Evolutionary conservation across 2,797 vertebrate species (phyloP).

Genomic region (Brachyrhaphis roseni): DNA sequence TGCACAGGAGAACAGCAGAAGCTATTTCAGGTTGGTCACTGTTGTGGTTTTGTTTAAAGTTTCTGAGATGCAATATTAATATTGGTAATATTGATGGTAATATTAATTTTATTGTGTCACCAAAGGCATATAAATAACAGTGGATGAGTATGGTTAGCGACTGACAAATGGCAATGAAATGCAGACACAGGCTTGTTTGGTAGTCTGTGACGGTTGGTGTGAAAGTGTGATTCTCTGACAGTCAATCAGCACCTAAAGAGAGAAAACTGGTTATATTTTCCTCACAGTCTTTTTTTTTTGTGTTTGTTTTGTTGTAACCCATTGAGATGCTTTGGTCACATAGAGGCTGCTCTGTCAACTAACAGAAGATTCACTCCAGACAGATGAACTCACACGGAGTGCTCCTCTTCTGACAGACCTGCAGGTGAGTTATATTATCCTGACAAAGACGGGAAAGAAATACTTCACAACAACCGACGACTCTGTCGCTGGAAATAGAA

Average conservation of each 20-base stretch:
- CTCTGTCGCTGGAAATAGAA: slow-evolving; percentile 61
- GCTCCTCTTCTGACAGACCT: slow-evolving; percentile 22
- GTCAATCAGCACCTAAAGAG: neutral
- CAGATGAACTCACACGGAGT: slow-evolving; percentile 17
- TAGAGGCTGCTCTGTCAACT: slow-evolving; percentile 10
- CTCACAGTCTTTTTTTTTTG: neutral
- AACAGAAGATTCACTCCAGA: slow-evolving; percentile 15
- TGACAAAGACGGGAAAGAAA: slow-evolving; percentile 27
- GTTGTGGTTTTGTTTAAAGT: neutral
- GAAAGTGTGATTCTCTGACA: neutral
- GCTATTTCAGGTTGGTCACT: neutral
- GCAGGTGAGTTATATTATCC: slow-evolving; percentile 36
- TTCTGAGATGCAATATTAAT: neutral
- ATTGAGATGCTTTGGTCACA: slow-evolving; percentile 6
- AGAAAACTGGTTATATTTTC: neutral
- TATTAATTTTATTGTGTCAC: neutral
- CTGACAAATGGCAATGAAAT: neutral
- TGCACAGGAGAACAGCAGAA: neutral
- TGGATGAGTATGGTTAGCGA: neutral
- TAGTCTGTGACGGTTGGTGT: neutral
- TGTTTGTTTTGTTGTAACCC: neutral
- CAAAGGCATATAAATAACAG: neutral
- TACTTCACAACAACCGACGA: slow-evolving; percentile 36
- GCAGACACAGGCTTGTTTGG: neutral
- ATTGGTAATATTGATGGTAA: too few species aligned